Base-by-base conservation (phyloP, 2,113 vertebrate species). In the Leucoraja erinaceus region DNA sequence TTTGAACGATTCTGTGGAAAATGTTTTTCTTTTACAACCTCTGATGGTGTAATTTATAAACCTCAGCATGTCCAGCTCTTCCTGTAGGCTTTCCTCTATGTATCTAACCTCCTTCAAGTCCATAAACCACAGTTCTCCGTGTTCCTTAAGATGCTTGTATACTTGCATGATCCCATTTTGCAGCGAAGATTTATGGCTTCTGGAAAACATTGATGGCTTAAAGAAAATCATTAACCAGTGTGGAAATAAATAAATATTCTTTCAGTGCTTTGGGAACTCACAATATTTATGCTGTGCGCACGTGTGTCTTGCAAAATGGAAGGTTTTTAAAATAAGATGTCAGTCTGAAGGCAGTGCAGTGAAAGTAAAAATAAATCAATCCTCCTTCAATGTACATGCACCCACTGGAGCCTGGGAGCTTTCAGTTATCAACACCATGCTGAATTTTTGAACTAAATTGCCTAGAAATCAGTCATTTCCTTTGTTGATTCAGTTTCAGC, bases 301-400 rank as follows among this genome's bases (percentile, higher is more conserved):
- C 66, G 68, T 31, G 68, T 31, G 20, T 7, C 4, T 16, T 38
- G 33, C 31, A 90, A 90, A 18, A 12, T 38, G 10, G 63, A 91
- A 38, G 54, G 66, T 54, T 91, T 68, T 91, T 72, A 4, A 72
- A 72, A 72, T 91, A 91, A 91, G 54, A 54, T 91, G 20, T 25
- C 90, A 91, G 7, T 25, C 20, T 38, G 90, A 72, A 28, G 47
- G 66, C 68, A 72, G 33, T 90, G 63, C 68, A 31, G 31, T 90
- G 88, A 22, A 70, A 63, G 38, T 90, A 20, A 38, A 72, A 61
- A 59, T 18, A 38, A 90, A 90, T 90, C 88, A 90, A 70, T 90
- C 11, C 5, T 31, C 88, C 22, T 18, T 91, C 90, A 74, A 14
- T 28, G 38, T 91, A 12, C 38, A 91, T 9, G 33, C 18, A 22